These are phyloP conservation scores for Pseudoatta argentina DNA, from an alignment of 1,140 invertebrate species.

Conservation along the genomic window DNA sequence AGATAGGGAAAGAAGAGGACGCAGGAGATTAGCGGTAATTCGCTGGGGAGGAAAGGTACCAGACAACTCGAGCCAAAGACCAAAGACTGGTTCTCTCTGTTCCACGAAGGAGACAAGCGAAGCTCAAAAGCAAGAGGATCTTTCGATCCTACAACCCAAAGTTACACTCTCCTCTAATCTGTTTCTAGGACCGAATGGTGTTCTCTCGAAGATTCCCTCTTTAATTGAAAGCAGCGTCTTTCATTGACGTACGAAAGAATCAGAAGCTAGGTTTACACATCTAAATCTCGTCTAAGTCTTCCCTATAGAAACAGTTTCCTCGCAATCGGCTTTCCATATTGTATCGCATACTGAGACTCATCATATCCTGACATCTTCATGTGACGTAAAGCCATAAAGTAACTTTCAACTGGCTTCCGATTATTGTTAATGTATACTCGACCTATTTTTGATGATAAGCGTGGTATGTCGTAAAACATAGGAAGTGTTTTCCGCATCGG, in stretches of 20 bases:
- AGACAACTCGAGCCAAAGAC: constrained; percentile 64
- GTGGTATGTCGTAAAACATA: neutral
- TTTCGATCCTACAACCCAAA: constrained; percentile 30
- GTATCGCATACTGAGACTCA: neutral
- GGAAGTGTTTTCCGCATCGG: constrained; percentile 2
- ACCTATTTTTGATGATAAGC: constrained; percentile 29
- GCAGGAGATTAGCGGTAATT: constrained; percentile 78
- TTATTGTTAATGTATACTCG: constrained; percentile 36
- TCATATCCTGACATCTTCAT: neutral
- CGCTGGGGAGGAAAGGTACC: constrained; percentile 58
- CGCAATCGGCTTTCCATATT: constrained; percentile 8
- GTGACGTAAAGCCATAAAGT: neutral
- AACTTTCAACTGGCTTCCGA: constrained; percentile 20
- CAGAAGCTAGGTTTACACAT: constrained; percentile 8
- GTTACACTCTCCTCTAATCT: constrained; percentile 50
- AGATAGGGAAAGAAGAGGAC: constrained; percentile 44
- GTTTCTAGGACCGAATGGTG: constrained; percentile 51
- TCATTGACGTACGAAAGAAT: constrained; percentile 3
- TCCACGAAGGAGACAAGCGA: constrained; percentile 53
- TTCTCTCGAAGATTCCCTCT: constrained; percentile 49
- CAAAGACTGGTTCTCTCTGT: constrained; percentile 65
- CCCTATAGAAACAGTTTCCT: neutral
- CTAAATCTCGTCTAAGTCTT: constrained; percentile 31
- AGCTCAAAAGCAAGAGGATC: constrained; percentile 54
- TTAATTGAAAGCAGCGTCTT: constrained; percentile 62